Conservation (phyloP, 2,888 invertebrate genomes). For the Eugnorisma glareosa region DNA sequence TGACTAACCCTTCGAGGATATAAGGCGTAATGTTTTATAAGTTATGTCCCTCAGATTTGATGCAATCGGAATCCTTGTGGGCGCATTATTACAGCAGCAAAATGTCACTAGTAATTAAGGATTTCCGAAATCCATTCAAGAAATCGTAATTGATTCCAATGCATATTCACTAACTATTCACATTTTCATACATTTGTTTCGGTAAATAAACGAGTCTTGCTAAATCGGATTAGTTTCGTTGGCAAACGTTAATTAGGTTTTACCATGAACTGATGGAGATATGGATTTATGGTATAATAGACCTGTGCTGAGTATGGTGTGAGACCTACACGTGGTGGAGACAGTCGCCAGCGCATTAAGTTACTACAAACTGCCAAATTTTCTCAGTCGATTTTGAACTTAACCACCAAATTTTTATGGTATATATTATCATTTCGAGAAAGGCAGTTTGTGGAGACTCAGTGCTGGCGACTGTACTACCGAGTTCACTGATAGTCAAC, state of each 20-base stretch:
- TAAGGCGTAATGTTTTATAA: neutral
- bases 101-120: constrained; percentile 59
- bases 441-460: too few relatives aligned
- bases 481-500: too few relatives aligned
- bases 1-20: neutral
- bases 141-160: constrained; percentile 52
- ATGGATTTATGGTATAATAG: constrained; percentile 40
- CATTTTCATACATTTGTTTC: constrained; percentile 51
- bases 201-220: constrained; percentile 48
- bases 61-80: constrained; percentile 39
- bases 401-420: too few relatives aligned
- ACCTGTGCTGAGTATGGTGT: constrained; percentile 11
- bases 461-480: too few relatives aligned
- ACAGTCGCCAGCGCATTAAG: neutral
- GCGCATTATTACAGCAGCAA: constrained; percentile 36
- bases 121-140: constrained; percentile 61
- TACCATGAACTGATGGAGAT: constrained; percentile 41
- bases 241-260: constrained; percentile 39
- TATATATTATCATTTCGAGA: too few relatives aligned
- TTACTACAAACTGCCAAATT: too few relatives aligned
- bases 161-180: constrained; percentile 50
- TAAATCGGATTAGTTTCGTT: constrained; percentile 50
- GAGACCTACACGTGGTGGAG: constrained; percentile 1
- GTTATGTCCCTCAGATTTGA: neutral
- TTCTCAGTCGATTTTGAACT: too few relatives aligned